Evolutionary conservation across 2,797 vertebrate genomes (phyloP), one percentile per base, ranked within the genome.

Genomic region (Otolemur crassicaudatus): DNA sequence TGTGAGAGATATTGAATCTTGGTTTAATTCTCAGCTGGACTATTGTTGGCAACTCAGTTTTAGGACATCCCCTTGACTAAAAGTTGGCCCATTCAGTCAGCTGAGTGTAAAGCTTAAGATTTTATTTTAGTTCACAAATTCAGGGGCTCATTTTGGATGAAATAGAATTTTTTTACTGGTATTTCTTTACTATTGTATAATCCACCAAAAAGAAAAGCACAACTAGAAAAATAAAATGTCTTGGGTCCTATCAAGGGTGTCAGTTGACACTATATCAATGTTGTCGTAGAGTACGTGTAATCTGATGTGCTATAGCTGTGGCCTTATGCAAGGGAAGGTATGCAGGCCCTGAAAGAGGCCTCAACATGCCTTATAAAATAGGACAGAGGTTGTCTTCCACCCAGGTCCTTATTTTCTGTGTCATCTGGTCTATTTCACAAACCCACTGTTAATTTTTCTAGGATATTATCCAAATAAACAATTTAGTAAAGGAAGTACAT

Each of bases 241-340:
- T 98, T 95, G 96, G 87, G 92, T 94, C 92, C 94, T 98, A 95
- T 98, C 95, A 98, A 97, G 29, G 94, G 84, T 79, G 96, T 96
- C 96, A 92, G 65, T 77, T 95, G 97, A 95, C 97, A 77, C 84
- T 96, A 92, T 77, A 97, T 97, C 97, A 97, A 96, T 97, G 95
- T 86, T 70, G 69, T 90, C 79, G 60, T 86, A 82, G 25, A 94
- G 60, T 40, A 84, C 49, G 94, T 29, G 58, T 85, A 97, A 69
- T 93, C 72, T 97, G 96, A 97, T 97, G 49, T 65, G 69, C 79
- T 95, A 75, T 85, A 97, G 96, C 87, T 97, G 94, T 94, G 85
- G 61, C 69, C 40, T 16, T 76, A 82, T 84, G 22, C 37, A 6
- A 63, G 61, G 23, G n/a, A 94, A 93, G 93, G 86, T 70, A 80